phyloP scores from a whole-genome alignment of 2,797 vertebrate genomes.

The Melanotaenia pygmaea region DNA sequence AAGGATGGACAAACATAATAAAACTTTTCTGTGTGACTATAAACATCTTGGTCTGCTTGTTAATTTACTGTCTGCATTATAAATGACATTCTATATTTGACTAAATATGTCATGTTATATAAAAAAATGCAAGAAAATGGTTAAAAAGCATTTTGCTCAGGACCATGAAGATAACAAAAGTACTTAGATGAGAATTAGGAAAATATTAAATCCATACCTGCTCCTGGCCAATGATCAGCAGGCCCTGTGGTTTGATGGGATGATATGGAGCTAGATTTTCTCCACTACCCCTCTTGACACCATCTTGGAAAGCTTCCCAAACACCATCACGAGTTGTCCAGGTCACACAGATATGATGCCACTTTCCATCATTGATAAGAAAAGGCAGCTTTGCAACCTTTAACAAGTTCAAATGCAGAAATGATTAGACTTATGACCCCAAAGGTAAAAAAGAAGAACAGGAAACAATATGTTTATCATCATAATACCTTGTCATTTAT shows the following conservation, averaged over 20 bases:
- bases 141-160: not conserved
- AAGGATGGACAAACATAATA: not conserved
- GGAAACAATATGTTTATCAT: too few species aligned
- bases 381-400: conserved; percentile 97
- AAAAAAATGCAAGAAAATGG: not conserved
- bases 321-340: conserved; percentile 97
- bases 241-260: conserved; percentile 95
- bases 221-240: conserved; percentile 95
- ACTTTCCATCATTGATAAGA: conserved; percentile 94
- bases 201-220: conserved; percentile 83
- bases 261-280: conserved; percentile 97
- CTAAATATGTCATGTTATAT: not conserved
- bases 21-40: conserved; percentile 6
- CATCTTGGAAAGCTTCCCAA: conserved; percentile 98
- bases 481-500: conserved; percentile 93
- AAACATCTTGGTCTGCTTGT: not conserved
- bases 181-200: not conserved
- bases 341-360: conserved; percentile 97
- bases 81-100: not conserved
- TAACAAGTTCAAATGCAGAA: not conserved
- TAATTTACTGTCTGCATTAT: not conserved
- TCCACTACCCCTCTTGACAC: conserved; percentile 90
- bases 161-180: not conserved
- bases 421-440: not conserved
- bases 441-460: not conserved